Evolutionary conservation across 2,797 vertebrate genomes (phyloP).

Genomic region (Vireo griseus): DNA sequence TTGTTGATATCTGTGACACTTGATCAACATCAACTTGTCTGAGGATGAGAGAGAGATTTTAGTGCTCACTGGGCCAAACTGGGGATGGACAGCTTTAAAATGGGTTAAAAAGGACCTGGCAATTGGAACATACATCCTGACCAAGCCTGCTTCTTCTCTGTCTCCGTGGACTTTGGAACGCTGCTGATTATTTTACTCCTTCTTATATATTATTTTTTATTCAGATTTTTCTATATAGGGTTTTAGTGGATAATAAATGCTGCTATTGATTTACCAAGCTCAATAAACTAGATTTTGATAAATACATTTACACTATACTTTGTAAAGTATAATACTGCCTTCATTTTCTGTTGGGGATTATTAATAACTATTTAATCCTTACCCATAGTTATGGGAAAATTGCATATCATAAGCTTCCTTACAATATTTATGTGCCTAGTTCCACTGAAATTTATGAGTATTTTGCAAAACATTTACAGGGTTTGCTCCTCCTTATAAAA

Average conservation of each 20-base stretch:
- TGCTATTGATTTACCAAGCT: background rate
- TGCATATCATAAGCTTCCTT: background rate
- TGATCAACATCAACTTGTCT: background rate
- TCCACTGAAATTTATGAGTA: background rate
- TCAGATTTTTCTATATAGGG: background rate
- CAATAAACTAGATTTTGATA: background rate
- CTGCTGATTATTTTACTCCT: background rate
- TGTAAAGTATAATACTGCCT: background rate
- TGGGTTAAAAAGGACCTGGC: background rate
- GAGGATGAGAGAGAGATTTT: background rate
- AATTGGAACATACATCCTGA: background rate
- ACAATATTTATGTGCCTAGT: background rate
- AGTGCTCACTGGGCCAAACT: background rate
- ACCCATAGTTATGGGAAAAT: background rate
- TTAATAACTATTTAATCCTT: background rate
- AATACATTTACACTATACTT: background rate
- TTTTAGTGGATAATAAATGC: background rate
- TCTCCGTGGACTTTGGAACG: accelerated
- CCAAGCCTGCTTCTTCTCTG: background rate
- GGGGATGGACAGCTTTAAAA: background rate
- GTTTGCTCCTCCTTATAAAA: background rate
- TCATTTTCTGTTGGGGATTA: background rate
- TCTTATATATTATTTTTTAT: background rate
- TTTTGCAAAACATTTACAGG: background rate
- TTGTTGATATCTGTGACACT: background rate